Evolutionary conservation across 2,888 invertebrate species (phyloP), one percentile per base, ranked within the genome.

Genomic region (Cotesia congregata): DNA sequence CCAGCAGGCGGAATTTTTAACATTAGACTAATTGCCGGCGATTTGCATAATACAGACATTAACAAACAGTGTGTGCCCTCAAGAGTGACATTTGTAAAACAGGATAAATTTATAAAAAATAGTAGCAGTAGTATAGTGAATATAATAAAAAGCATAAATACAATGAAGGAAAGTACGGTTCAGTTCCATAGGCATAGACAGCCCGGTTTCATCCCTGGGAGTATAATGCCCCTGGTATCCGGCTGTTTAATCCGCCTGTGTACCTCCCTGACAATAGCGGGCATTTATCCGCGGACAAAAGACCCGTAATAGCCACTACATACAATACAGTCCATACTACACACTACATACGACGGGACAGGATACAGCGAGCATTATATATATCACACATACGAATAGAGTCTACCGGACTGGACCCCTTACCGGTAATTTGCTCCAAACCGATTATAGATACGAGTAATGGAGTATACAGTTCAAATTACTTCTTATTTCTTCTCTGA

Each of bases 221-320:
- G 12, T 50, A 50, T 50, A 50, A 50, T 50, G 12, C 38, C 30
- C 17, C 71, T 17, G 72, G 30, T 40, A 61, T 71, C 61, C 60
- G 20, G 60, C 62, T 6, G 41, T 41, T 60, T 64, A 67, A 77
- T 64, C 72, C 73, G 67, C 69, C 75, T 75, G 75, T 75, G 67
- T 69, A 76, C 70, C 61, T 67, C 50, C 4, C 62, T 67, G 76
- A 77, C 78, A 78, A 78, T 79, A 73, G 64, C 67, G 75, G 74
- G 30, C 30, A 78, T 77, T 78, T 77, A 67, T 77, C 76, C 59
- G 15, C 75, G 75, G 73, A 80, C 78, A 78, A 80, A 78, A 73
- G 75, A 78, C 74, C 74, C 67, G 69, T 72, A 78, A 76, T 78
- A 76, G 72, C 75, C 30, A 61, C 60, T 39, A 71, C 30, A 3